These are phyloP conservation scores for Solenopsis invicta DNA, from an alignment of 1,140 invertebrate genomes.

Conservation along the genomic window DNA sequence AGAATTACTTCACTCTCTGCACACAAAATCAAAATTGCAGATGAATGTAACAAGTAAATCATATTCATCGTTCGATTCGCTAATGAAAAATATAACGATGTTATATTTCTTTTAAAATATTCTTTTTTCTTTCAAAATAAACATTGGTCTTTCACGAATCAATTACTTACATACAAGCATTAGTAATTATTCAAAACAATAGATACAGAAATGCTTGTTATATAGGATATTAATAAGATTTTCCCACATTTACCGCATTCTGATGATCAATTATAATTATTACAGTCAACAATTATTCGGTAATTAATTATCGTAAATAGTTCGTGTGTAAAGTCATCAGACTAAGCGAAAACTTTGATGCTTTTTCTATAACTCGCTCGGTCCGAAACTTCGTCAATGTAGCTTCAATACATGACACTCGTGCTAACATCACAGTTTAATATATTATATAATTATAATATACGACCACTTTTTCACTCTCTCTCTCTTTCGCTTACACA, in stretches of 20 bases:
- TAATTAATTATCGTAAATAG: slow-evolving; percentile 9
- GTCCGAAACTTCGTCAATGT: neutral
- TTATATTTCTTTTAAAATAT: neutral
- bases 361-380: neutral
- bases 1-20: slow-evolving; percentile 33
- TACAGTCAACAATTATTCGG: slow-evolving; percentile 25
- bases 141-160: neutral
- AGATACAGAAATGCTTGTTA: neutral
- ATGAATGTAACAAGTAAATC: neutral
- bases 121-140: neutral
- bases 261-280: slow-evolving; percentile 22
- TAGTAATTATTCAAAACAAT: neutral
- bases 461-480: neutral
- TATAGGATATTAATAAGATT: slow-evolving; percentile 26
- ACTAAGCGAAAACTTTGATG: neutral
- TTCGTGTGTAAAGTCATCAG: neutral
- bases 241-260: slow-evolving; percentile 22
- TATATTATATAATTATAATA: slow-evolving; percentile 19
- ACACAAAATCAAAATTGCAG: slow-evolving; percentile 6
- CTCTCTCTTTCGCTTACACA: neutral
- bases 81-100: slow-evolving; percentile 4
- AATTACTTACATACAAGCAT: neutral
- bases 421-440: slow-evolving; percentile 73
- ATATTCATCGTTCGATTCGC: neutral
- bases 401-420: slow-evolving; percentile 57